Base-by-base conservation (phyloP, 2,113 vertebrate genomes). In the Antennarius striatus region DNA sequence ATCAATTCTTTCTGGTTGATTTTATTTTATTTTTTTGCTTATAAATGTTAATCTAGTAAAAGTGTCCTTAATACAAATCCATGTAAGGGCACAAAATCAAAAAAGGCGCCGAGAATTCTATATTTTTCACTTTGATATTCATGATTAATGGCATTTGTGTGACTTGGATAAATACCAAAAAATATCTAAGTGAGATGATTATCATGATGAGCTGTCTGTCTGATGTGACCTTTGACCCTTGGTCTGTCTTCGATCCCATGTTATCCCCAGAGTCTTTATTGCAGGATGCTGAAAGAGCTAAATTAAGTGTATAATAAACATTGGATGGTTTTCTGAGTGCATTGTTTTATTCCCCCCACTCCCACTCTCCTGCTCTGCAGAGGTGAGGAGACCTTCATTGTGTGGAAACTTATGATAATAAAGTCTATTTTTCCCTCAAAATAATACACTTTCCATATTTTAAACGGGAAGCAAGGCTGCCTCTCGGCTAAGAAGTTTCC, bases 251-350 rank as follows among this genome's bases (percentile, higher is more conserved):
- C 13, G 45, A 62, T 77, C 71, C 32, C 65, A 11, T 40, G 36
- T 14, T 0, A 1, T 78, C 80, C 71, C 77, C 1, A 1, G 66
- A 76, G 85, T 75, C 77, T 50, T 85, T 57, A 87, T 90, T 88
- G 88, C 28, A 14, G 32, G 6, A 3, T 13, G 56, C 30, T 56
- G 28, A 36, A 64, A 56, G 53, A 65, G 61, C 39, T 48, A 54
- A 68, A 63, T 73, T 61, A 56, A 43, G 46, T 40, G 10, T 10
- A 40, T 40, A 40, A 40, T 40, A 40, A 40, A 40, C 39, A 40
- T 40, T 40, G 10, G 42, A 57, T 55, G 1, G 28, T 56, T 68
- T 69, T 53, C 45, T 32, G 36, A 56, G 32, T 51, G 54, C 36
- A 42, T 43, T 45, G 28, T 45, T 56, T 22, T 16, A 36, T 55